These are phyloP conservation scores for Ormyrus nitidulus DNA, from an alignment of 2,888 invertebrate genomes.

Conservation along the genomic window DNA sequence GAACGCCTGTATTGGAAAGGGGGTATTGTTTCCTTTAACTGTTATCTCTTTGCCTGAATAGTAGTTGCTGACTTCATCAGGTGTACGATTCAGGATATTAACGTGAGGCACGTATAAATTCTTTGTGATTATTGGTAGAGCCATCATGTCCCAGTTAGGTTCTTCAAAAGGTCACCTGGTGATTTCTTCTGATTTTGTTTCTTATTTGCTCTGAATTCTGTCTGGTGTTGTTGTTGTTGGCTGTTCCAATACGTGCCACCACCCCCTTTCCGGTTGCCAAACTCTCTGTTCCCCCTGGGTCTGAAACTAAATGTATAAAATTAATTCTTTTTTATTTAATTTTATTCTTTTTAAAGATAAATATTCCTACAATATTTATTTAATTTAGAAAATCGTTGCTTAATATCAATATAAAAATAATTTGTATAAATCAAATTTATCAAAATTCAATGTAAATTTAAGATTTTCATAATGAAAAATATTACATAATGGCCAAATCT, in stretches of 20 bases:
- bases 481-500: not conserved
- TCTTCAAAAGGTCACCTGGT: slow-evolving; percentile 84
- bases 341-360: not conserved
- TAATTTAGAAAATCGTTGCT: no score
- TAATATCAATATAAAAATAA: no score
- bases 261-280: slow-evolving; percentile 69
- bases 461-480: not conserved
- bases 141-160: slow-evolving; percentile 88
- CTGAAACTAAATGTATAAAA: slow-evolving; percentile 64
- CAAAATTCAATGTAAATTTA: not conserved
- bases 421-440: not conserved
- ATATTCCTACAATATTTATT: no score
- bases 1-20: slow-evolving; percentile 92
- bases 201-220: slow-evolving; percentile 61
- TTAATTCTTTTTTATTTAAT: slow-evolving; percentile 27
- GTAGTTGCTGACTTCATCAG: slow-evolving; percentile 86
- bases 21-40: slow-evolving; percentile 90
- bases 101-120: slow-evolving; percentile 93
- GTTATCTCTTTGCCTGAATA: slow-evolving; percentile 90
- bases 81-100: slow-evolving; percentile 82
- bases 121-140: slow-evolving; percentile 90
- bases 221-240: slow-evolving; percentile 65
- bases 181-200: slow-evolving; percentile 77
- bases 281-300: slow-evolving; percentile 71
- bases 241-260: slow-evolving; percentile 72